phyloP scores from a whole-genome alignment of 2,113 vertebrate genomes.

The Nannobrachium achirus region DNA sequence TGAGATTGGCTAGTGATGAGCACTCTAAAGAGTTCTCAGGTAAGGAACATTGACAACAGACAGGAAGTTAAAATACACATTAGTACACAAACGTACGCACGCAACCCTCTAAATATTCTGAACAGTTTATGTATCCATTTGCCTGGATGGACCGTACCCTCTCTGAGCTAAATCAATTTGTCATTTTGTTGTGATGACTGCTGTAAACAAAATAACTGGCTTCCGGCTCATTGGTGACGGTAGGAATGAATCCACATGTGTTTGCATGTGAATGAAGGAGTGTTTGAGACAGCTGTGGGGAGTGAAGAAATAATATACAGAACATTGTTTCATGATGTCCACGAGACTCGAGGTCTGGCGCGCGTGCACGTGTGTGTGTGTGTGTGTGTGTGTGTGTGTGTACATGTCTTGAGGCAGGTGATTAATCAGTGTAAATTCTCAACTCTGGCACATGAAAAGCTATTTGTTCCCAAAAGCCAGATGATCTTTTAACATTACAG shows the following conservation, averaged over 20 bases:
- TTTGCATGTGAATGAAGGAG: constrained; percentile 49
- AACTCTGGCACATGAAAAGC: constrained; percentile 52
- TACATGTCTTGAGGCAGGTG: constrained; percentile 35
- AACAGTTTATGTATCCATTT: background rate
- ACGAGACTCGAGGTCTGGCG: background rate
- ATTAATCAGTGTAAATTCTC: constrained; percentile 59
- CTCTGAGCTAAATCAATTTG: background rate
- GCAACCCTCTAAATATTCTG: background rate
- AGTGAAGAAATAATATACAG: constrained; percentile 50
- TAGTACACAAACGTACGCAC: background rate
- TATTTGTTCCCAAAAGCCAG: constrained; percentile 41
- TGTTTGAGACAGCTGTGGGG: constrained; percentile 35
- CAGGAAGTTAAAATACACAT: background rate
- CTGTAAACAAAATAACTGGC: constrained; percentile 31
- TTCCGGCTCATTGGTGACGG: too few relatives aligned
- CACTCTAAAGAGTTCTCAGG: constrained; percentile 86
- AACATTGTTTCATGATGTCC: constrained; percentile 70
- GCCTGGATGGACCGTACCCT: too few relatives aligned
- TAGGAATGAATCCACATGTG: constrained; percentile 52
- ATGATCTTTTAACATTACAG: constrained; percentile 16
- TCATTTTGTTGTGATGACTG: background rate
- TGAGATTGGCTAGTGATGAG: constrained; percentile 84
- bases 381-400: constrained; percentile 4
- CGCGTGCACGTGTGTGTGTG: background rate
- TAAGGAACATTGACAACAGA: constrained; percentile 55